These are phyloP conservation scores for Stomatorhinus ivindoensis DNA, from an alignment of 2,113 vertebrate genomes.

Conservation along the genomic window DNA sequence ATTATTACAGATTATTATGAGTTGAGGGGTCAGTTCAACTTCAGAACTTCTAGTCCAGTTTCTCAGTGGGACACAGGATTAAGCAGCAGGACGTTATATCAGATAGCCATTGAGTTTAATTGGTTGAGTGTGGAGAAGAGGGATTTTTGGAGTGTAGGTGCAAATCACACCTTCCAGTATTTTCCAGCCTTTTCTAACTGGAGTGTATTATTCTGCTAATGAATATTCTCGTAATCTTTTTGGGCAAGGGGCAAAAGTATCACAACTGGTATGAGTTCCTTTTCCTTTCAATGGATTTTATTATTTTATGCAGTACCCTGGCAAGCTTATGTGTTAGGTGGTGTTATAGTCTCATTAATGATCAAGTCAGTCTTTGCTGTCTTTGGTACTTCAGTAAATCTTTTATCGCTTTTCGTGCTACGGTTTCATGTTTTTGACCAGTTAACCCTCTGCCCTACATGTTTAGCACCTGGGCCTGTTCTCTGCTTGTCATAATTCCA, in stretches of 20 bases:
- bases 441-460: slow-evolving; percentile 70
- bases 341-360: neutral
- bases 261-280: slow-evolving; percentile 48
- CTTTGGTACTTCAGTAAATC: slow-evolving; percentile 18
- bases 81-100: slow-evolving; percentile 34
- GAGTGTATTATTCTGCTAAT: slow-evolving; percentile 57
- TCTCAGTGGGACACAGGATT: slow-evolving; percentile 19
- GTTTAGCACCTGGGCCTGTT: slow-evolving; percentile 69
- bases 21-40: neutral
- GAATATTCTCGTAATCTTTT: slow-evolving; percentile 47
- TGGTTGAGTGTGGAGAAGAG: slow-evolving; percentile 21
- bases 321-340: neutral
- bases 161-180: slow-evolving; percentile 54
- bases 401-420: slow-evolving; percentile 18
- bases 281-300: neutral
- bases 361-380: neutral
- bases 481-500: slow-evolving; percentile 55
- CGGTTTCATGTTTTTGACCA: slow-evolving; percentile 33
- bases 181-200: slow-evolving; percentile 57
- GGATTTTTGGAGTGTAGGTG: slow-evolving; percentile 50
- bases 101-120: slow-evolving; percentile 34
- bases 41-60: neutral
- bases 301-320: neutral
- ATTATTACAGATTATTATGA: neutral
- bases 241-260: slow-evolving; percentile 42